Percentiles rank a stretch among this genome's conserved stretches.
Evolutionary conservation across 2,888 invertebrate genomes (phyloP).

Genomic region (Eucera pruinosa): DNA sequence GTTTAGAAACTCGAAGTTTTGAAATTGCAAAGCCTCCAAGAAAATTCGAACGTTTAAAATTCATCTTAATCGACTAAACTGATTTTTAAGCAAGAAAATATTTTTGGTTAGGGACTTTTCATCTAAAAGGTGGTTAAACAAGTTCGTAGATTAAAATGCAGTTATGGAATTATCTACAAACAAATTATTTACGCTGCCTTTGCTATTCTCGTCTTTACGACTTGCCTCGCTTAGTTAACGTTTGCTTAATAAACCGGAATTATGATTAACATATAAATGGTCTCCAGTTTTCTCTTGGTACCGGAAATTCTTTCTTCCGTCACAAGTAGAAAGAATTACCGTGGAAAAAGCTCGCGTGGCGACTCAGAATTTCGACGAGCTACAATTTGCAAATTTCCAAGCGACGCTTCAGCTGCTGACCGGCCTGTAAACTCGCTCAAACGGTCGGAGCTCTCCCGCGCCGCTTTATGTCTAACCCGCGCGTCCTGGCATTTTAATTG

Average conservation of each 20-base stretch:
- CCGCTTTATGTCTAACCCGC: background rate
- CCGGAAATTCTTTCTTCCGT: background rate
- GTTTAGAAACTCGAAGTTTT: too few relatives aligned
- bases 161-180: too few relatives aligned
- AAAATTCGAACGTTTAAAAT: too few relatives aligned
- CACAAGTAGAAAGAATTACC: conserved; percentile 7
- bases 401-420: background rate
- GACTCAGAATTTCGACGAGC: background rate
- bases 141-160: too few relatives aligned
- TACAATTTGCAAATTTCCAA: conserved; percentile 20
- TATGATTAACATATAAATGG: conserved; percentile 4
- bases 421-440: background rate
- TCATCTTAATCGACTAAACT: too few relatives aligned
- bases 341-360: background rate
- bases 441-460: conserved; percentile 5
- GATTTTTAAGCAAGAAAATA: too few relatives aligned
- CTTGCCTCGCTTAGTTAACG: background rate
- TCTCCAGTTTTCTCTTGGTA: background rate
- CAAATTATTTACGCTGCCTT: too few relatives aligned
- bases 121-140: too few relatives aligned
- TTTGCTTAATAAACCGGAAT: background rate
- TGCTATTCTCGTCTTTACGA: background rate
- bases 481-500: conserved; percentile 28
- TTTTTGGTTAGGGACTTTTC: too few relatives aligned
- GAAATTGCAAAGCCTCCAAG: too few relatives aligned